These are phyloP conservation scores for Meteorus sp. DNA, from an alignment of 1,140 invertebrate species.

Conservation along the genomic window DNA sequence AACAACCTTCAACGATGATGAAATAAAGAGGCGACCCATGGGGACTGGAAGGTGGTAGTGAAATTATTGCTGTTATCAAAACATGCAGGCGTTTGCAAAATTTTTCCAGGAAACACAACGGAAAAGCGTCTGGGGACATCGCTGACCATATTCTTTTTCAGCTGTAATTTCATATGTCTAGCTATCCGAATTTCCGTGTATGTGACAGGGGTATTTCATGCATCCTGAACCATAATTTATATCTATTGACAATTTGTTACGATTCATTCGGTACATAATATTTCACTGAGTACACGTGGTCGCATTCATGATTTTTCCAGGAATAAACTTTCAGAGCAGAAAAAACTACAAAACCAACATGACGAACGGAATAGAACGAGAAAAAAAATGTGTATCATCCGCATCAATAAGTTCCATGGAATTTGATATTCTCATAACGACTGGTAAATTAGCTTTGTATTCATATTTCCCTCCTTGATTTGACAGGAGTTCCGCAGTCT, in stretches of 20 bases:
- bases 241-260: conserved; percentile 36
- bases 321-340: conserved; percentile 6
- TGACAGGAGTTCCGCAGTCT: too few species aligned
- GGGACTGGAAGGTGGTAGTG: background rate
- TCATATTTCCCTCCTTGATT: too few species aligned
- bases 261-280: conserved; percentile 31
- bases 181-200: background rate
- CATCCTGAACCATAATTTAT: background rate
- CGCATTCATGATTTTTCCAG: conserved; percentile 27
- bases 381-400: too few species aligned
- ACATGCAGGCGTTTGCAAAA: conserved; percentile 42
- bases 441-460: too few species aligned
- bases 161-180: too few species aligned
- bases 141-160: conserved; percentile 33
- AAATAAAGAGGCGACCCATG: background rate
- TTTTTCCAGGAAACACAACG: too few species aligned
- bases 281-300: conserved; percentile 8
- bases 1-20: conserved; percentile 18
- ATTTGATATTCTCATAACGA: too few species aligned
- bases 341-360: background rate
- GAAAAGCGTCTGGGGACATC: conserved; percentile 39
- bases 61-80: too few species aligned
- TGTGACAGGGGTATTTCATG: background rate
- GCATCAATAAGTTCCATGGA: too few species aligned
- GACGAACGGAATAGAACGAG: too few species aligned